Base-by-base conservation (phyloP, 2,113 vertebrate genomes). In the Ascaphus truei region DNA sequence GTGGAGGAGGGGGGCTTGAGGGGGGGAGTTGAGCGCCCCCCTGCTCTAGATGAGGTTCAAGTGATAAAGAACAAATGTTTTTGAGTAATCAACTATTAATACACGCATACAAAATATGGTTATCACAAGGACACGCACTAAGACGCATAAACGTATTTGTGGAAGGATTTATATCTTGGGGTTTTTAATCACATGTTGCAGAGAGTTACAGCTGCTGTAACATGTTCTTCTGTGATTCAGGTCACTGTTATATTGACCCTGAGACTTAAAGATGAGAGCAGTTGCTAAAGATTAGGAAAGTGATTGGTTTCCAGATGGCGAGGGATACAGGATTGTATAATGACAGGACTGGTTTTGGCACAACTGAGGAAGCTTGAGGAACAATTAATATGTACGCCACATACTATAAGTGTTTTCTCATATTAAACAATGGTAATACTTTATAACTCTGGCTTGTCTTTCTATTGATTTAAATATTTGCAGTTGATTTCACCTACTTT, bases 251-350 rank as follows among this genome's bases (percentile, higher is more conserved):
- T 60, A 60, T 69, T 60, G 59, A 34, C 33, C 29, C 39, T n/a
- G n/a, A 58, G 39, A 34, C 66, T 69, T 69, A 69, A 69, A 57
- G 53, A 59, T 29, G 36, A 59, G 33, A 13, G 15, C 37, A 26
- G 27, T 58, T 50, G 47, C 55, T 18, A 18, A 60, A 69, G 66
- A 69, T 69, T 69, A 69, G 8, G 7, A 33, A 16, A 59, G 48
- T 29, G 55, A 60, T 59, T 59, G 43, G 55, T 59, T 12, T 51
- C 66, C 66, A 69, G 66, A 69, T 69, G 66, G 66, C 29, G 39
- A 59, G 29, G 52, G 25, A 31, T 36, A 11, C 41, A 2, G 47
- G 33, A 30, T 27, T 13, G 9, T 37, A 4, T 65, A 20, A 27
- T 16, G 45, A 50, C 18, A 22, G 15, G 18, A 15, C 18, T 15